A percentile compares a stretch with the other conserved stretches of the same genome.
These are phyloP conservation scores for Campylomormyrus numenius DNA, from an alignment of 2,113 vertebrate genomes.

Conservation along the genomic window DNA sequence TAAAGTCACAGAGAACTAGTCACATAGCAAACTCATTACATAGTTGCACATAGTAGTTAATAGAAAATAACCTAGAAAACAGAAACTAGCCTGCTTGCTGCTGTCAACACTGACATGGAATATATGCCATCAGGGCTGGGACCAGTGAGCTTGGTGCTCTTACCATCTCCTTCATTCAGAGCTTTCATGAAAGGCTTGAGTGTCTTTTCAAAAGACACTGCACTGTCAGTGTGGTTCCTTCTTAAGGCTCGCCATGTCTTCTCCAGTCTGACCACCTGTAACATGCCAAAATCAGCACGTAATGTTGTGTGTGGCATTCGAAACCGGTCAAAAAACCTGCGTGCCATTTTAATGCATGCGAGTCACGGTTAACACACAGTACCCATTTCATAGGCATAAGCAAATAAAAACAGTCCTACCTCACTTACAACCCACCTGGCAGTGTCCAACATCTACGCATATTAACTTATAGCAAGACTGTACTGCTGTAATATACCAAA, in stretches of 20 bases:
- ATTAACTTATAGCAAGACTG: neutral
- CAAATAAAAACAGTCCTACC: neutral
- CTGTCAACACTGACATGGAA: neutral
- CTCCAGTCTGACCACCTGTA: conserved; percentile 68
- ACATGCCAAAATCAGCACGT: neutral
- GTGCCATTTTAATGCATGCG: neutral
- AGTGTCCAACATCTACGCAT: neutral
- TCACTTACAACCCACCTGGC: neutral
- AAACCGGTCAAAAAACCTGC: neutral
- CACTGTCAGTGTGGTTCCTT: conserved; percentile 69
- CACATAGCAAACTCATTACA: neutral
- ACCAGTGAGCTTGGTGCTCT: conserved; percentile 20
- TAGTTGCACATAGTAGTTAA: neutral
- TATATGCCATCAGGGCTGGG: neutral
- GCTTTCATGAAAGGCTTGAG: conserved; percentile 73
- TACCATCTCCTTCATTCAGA: conserved; percentile 67
- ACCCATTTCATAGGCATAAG: neutral
- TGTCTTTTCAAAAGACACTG: conserved; percentile 72
- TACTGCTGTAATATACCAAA: neutral
- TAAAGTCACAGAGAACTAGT: neutral
- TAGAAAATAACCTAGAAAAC: no score
- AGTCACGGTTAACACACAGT: neutral
- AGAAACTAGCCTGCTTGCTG: neutral
- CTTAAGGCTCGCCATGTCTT: conserved; percentile 73
- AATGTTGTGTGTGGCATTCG: no score